Conservation (phyloP, 1,140 invertebrate species). For the Ephestia elutella region DNA sequence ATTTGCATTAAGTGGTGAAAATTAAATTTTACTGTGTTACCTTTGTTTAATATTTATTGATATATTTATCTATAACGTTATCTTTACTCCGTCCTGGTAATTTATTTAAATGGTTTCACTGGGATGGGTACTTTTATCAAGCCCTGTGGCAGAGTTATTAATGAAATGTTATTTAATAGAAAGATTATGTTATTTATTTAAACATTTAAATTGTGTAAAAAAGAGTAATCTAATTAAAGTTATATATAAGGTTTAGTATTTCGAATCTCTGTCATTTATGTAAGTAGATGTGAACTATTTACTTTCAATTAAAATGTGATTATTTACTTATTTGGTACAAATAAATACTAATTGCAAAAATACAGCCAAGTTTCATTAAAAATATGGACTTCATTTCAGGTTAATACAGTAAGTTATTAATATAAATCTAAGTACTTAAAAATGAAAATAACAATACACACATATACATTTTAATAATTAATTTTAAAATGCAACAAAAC, state of each 20-base stretch:
- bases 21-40: not conserved
- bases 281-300: conserved; percentile 31
- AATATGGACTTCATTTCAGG: not conserved
- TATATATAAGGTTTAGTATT: conserved; percentile 27
- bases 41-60: conserved; percentile 9
- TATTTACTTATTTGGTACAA: conserved; percentile 52
- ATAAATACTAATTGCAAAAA: conserved; percentile 51
- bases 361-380: conserved; percentile 27
- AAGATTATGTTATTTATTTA: conserved; percentile 15
- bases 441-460: not conserved
- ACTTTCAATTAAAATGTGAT: conserved; percentile 36
- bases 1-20: conserved; percentile 11
- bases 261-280: conserved; percentile 42
- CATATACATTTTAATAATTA: no score
- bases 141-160: conserved; percentile 4
- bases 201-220: conserved; percentile 5
- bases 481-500: no score
- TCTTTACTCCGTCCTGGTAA: conserved; percentile 26
- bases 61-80: conserved; percentile 6
- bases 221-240: conserved; percentile 16
- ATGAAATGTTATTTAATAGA: not conserved
- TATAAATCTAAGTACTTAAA: not conserved
- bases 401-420: no score
- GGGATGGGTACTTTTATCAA: conserved; percentile 17
- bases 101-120: conserved; percentile 16